Percentiles rank a stretch among this genome's conserved stretches.
Conservation (phyloP, 92 coral and sea anemone species). For the Bergia puertoricense region DNA sequence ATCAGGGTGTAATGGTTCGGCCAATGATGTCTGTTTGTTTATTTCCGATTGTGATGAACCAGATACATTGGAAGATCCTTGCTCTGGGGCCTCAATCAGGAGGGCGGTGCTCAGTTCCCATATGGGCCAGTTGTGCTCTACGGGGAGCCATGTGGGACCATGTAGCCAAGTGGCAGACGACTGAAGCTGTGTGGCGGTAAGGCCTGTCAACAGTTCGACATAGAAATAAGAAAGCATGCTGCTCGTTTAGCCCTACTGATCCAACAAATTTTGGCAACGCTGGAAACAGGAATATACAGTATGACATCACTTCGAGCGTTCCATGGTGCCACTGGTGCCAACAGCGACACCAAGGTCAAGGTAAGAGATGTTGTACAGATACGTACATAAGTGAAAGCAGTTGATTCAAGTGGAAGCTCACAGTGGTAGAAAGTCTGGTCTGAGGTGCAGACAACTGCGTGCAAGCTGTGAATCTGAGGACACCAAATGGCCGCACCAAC, state of each 20-base stretch:
- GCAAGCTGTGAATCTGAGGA: conserved; percentile 20
- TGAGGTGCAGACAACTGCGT: conserved; percentile 34
- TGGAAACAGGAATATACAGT: conserved; percentile 51
- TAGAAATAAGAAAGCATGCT: background rate
- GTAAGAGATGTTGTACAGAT: conserved; percentile 34
- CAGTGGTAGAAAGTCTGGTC: conserved; percentile 35
- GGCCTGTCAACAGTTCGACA: conserved; percentile 51
- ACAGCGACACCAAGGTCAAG: conserved; percentile 9
- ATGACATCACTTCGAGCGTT: conserved; percentile 43
- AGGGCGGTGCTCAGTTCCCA: conserved; percentile 41
- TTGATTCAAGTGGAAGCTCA: conserved; percentile 41
- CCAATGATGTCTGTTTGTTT: too few relatives aligned
- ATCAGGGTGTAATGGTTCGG: background rate
- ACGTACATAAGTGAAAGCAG: conserved; percentile 17
- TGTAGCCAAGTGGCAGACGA: conserved; percentile 36
- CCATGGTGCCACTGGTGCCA: conserved; percentile 41
- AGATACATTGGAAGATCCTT: background rate
- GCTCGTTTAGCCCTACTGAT: conserved; percentile 42
- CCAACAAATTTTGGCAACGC: conserved; percentile 55
- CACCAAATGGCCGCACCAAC: conserved; percentile 33
- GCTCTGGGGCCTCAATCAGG: conserved; percentile 33
- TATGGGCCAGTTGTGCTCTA: conserved; percentile 40
- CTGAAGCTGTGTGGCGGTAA: conserved; percentile 38
- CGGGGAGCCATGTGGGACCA: conserved; percentile 47
- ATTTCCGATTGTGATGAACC: background rate